phyloP scores from a whole-genome alignment of 2,113 vertebrate species.

The Paracanthobrama guichenoti region DNA sequence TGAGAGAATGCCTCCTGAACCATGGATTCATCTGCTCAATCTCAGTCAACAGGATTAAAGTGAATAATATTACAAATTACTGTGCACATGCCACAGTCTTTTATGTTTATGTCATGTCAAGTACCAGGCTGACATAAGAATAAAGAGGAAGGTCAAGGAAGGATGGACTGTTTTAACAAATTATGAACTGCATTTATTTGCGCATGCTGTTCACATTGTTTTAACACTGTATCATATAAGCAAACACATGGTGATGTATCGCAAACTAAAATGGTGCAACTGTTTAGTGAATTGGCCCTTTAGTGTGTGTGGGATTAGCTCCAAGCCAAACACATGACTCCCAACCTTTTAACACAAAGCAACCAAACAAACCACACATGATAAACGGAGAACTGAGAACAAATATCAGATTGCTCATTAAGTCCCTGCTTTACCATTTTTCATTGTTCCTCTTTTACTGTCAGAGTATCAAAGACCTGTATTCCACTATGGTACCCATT shows the following conservation, averaged over 20 bases:
- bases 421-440: background rate
- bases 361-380: constrained; percentile 64
- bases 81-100: background rate
- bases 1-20: background rate
- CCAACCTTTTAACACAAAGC: constrained; percentile 66
- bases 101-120: background rate
- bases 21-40: background rate
- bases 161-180: background rate
- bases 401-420: constrained; percentile 3
- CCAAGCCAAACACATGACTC: constrained; percentile 71
- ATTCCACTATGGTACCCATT: background rate
- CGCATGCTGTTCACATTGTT: background rate
- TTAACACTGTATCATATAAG: background rate
- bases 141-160: background rate
- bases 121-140: background rate
- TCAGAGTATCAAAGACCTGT: background rate
- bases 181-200: background rate
- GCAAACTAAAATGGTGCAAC: constrained; percentile 1
- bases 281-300: constrained; percentile 5
- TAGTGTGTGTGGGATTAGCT: constrained; percentile 68
- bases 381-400: constrained; percentile 62
- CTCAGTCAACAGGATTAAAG: background rate
- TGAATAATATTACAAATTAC: background rate
- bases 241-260: background rate
- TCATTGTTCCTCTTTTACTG: constrained; percentile 24